These are phyloP conservation scores for Caenorhabditis panamensis DNA, from an alignment of 2,888 invertebrate species.

Conservation along the genomic window DNA sequence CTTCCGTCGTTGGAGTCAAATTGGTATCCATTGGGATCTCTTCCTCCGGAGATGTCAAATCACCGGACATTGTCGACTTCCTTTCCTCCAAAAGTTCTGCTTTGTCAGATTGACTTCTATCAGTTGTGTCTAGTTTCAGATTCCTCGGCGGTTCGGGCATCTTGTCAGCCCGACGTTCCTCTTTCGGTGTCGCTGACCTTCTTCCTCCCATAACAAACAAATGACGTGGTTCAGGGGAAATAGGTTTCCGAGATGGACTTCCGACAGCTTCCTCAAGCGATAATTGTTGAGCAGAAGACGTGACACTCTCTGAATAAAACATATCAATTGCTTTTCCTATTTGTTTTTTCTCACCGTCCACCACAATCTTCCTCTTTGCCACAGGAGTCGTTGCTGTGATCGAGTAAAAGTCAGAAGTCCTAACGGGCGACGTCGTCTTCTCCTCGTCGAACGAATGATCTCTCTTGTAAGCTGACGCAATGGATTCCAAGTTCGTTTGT, in stretches of 20 bases:
- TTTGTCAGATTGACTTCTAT: slow-evolving; percentile 54
- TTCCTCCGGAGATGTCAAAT: slow-evolving; percentile 71
- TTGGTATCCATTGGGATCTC: slow-evolving; percentile 74
- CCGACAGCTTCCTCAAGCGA: slow-evolving; percentile 35
- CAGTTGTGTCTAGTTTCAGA: slow-evolving; percentile 36
- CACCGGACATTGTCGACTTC: slow-evolving; percentile 58
- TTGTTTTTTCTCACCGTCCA: slow-evolving; percentile 17
- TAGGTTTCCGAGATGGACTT: slow-evolving; percentile 39
- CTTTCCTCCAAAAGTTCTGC: slow-evolving; percentile 56
- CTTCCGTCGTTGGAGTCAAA: slow-evolving; percentile 62
- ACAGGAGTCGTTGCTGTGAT: slow-evolving; percentile 62
- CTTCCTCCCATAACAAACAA: slow-evolving; percentile 60
- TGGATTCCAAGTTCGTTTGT: slow-evolving; percentile 33
- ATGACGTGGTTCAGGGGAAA: slow-evolving; percentile 54
- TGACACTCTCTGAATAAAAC: slow-evolving; percentile 28
- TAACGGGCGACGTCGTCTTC: slow-evolving; percentile 39
- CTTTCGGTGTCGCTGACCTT: slow-evolving; percentile 49
- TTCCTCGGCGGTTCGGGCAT: slow-evolving; percentile 35
- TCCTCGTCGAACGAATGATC: slow-evolving; percentile 48
- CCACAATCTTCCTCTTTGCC: slow-evolving; percentile 26
- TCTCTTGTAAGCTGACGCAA: slow-evolving; percentile 36
- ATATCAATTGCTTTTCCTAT: neutral
- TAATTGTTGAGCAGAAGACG: slow-evolving; percentile 29
- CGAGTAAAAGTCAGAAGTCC: slow-evolving; percentile 56
- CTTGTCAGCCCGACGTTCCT: slow-evolving; percentile 28